Percentiles rank a stretch among this genome's conserved stretches.
Evolutionary conservation across 2,113 vertebrate genomes (phyloP).

Genomic region (Rhegmatorhina hoffmannsi): DNA sequence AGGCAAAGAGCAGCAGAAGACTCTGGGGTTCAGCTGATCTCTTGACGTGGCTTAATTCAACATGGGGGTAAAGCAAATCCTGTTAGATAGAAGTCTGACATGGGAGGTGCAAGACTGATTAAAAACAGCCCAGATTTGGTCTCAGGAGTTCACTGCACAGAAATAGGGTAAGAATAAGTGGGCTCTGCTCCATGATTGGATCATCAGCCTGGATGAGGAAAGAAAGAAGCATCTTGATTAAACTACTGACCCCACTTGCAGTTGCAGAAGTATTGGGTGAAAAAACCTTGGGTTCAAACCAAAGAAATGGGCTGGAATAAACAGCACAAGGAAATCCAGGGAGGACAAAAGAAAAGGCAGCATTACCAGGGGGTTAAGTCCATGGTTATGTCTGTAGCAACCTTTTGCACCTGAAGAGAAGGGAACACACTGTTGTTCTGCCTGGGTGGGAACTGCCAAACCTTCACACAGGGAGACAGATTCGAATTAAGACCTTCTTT

Average conservation of each 20-base stretch:
- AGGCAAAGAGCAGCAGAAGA: neutral
- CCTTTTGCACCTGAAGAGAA: neutral
- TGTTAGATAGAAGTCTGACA: neutral
- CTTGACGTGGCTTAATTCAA: neutral
- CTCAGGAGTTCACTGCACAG: neutral
- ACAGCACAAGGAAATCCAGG: neutral
- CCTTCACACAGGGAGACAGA: neutral
- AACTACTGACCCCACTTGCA: neutral
- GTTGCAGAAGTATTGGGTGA: neutral
- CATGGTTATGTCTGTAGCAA: fast-evolving
- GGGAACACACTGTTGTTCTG: neutral
- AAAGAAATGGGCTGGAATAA: neutral
- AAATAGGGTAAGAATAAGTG: neutral
- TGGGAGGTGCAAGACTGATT: neutral
- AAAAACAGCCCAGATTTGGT: neutral
- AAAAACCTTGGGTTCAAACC: neutral
- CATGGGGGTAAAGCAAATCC: neutral
- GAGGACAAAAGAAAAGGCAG: neutral
- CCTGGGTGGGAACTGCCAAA: neutral
- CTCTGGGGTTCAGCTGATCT: neutral
- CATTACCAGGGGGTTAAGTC: neutral
- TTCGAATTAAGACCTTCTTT: neutral
- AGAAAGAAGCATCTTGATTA: neutral
- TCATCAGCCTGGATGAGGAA: neutral
- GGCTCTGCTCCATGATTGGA: neutral